phyloP scores from a whole-genome alignment of 2,888 invertebrate genomes.

The Acanthosepion pharaonis region DNA sequence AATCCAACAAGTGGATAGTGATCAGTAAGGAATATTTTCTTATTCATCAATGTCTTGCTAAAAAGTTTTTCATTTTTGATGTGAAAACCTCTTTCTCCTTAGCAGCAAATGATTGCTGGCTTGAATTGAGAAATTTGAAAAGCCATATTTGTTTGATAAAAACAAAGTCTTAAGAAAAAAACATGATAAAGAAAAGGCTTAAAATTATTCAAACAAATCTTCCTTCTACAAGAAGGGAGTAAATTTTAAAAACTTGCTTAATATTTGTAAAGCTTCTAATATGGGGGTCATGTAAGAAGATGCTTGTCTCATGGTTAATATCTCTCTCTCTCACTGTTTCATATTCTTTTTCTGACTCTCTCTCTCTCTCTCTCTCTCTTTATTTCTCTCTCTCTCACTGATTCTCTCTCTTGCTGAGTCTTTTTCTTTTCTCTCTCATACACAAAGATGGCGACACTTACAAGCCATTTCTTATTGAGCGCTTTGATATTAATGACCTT shows the following conservation, averaged over 20 bases:
- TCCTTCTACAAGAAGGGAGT: too few species aligned
- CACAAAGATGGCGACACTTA: too few species aligned
- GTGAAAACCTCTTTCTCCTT: background rate
- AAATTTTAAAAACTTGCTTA: background rate
- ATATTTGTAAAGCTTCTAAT: too few species aligned
- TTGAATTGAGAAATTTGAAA: background rate
- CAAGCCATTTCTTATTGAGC: too few species aligned
- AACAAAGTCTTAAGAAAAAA: too few species aligned
- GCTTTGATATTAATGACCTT: too few species aligned
- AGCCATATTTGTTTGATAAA: too few species aligned
- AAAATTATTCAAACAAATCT: too few species aligned
- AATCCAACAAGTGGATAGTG: conserved; percentile 24
- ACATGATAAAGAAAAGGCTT: too few species aligned
- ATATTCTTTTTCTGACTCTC: background rate
- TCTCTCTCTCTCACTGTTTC: background rate
- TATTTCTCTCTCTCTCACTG: background rate
- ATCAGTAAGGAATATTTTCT: conserved; percentile 24
- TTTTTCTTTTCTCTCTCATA: too few species aligned
- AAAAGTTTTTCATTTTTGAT: background rate
- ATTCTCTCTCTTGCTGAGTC: too few species aligned
- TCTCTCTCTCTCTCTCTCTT: background rate
- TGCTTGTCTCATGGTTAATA: background rate
- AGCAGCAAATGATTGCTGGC: background rate
- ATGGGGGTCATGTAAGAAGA: too few species aligned
- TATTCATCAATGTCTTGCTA: background rate